phyloP scores from a whole-genome alignment of 2,113 vertebrate species.

The Xiphias gladius region DNA sequence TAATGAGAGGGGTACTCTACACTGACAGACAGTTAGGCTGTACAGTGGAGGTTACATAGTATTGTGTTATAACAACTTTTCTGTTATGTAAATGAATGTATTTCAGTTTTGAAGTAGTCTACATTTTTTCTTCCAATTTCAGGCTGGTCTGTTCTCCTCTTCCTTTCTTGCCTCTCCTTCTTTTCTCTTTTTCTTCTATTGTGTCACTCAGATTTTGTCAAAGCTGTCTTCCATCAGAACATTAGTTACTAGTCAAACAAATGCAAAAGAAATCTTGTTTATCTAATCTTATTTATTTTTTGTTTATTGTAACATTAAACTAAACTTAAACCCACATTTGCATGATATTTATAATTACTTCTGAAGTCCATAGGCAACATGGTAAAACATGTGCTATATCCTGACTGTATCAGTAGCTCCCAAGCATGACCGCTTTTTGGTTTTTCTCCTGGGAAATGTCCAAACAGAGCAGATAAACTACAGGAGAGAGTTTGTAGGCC shows the following conservation, averaged over 20 bases:
- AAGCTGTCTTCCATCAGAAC: background rate
- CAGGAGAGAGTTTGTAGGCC: background rate
- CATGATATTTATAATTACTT: background rate
- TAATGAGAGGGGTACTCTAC: no score
- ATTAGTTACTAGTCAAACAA: background rate
- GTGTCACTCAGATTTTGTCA: background rate
- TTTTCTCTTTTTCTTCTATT: background rate
- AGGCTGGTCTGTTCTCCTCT: background rate
- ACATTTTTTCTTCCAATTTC: no score
- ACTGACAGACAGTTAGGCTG: background rate
- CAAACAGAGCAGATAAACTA: background rate
- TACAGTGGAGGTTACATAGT: background rate
- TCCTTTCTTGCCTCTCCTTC: background rate
- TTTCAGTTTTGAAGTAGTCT: no score
- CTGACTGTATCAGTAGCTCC: background rate
- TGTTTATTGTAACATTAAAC: background rate
- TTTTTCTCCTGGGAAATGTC: background rate
- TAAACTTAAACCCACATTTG: background rate
- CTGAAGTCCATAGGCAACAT: background rate
- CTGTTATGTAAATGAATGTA: no score
- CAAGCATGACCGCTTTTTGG: background rate
- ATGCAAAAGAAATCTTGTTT: background rate
- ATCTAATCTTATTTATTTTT: background rate
- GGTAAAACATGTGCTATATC: background rate
- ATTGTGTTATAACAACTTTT: no score